Conservation (phyloP, 2,888 invertebrate genomes). For the Cheilosia vernalis region DNA sequence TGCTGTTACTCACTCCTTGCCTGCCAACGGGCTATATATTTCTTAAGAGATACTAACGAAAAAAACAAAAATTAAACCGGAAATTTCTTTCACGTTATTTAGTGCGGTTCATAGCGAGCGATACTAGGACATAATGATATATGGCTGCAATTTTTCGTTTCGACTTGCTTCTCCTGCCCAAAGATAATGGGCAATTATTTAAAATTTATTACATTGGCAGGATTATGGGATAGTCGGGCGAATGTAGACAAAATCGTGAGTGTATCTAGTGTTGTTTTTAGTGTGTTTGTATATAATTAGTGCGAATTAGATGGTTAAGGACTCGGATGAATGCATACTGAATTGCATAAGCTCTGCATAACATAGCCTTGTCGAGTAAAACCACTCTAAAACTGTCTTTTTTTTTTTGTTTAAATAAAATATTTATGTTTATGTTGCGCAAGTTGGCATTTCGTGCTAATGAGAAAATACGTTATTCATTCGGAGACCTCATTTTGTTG, state of each 20-base stretch:
- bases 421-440: conserved; percentile 62
- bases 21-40: conserved; percentile 47
- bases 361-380: conserved; percentile 31
- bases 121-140: conserved; percentile 82
- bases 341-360: conserved; percentile 19
- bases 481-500: conserved; percentile 62
- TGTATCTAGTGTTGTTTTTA: conserved; percentile 21
- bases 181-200: conserved; percentile 82
- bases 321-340: conserved; percentile 63
- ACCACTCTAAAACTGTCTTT: conserved; percentile 36
- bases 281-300: conserved; percentile 37
- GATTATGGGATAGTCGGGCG: conserved; percentile 72
- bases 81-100: conserved; percentile 59
- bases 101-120: conserved; percentile 76
- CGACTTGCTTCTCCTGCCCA: conserved; percentile 27
- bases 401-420: conserved; percentile 45
- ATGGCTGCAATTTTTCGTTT: conserved; percentile 80
- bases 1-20: conserved; percentile 37
- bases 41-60: conserved; percentile 41
- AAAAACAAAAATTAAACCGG: conserved; percentile 55
- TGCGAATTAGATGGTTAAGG: conserved; percentile 68
- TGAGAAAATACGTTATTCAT: conserved; percentile 73
- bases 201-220: conserved; percentile 81
- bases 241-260: conserved; percentile 10
- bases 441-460: conserved; percentile 70